Percentiles rank a stretch among this genome's conserved stretches.
Conservation (phyloP, 2,113 vertebrate species). For the Cygnus buccinator region DNA sequence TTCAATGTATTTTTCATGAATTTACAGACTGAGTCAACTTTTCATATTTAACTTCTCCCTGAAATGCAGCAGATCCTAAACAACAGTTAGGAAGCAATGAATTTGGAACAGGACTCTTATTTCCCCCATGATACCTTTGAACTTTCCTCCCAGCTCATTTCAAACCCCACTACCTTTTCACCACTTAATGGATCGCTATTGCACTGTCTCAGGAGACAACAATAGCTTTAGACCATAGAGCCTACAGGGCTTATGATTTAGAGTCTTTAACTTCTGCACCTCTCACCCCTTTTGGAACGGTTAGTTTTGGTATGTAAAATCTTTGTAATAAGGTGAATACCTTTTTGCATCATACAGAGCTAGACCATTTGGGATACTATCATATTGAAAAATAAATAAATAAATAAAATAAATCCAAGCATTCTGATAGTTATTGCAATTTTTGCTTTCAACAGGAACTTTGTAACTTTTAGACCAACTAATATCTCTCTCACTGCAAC, state of each 20-base stretch:
- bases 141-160: not conserved
- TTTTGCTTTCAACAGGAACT: not conserved
- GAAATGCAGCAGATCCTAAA: not conserved
- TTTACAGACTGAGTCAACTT: not conserved
- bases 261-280: not conserved
- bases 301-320: not conserved
- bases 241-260: not conserved
- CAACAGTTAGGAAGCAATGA: not conserved
- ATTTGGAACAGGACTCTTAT: not conserved
- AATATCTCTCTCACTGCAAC: not conserved
- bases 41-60: not conserved
- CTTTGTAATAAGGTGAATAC: not conserved
- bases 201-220: not conserved
- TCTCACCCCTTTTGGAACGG: not conserved
- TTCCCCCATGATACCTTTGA: not conserved
- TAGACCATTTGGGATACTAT: not conserved
- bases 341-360: not conserved
- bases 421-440: not conserved
- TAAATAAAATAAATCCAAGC: not conserved
- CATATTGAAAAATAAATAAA: not conserved
- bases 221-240: not conserved
- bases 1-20: not conserved
- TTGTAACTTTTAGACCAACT: not conserved
- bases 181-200: not conserved
- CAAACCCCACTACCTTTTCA: not conserved